A percentile compares a stretch with the other conserved stretches of the same genome.
Conservation (phyloP, 2,113 vertebrate species). For the Copsychus sechellarum region DNA sequence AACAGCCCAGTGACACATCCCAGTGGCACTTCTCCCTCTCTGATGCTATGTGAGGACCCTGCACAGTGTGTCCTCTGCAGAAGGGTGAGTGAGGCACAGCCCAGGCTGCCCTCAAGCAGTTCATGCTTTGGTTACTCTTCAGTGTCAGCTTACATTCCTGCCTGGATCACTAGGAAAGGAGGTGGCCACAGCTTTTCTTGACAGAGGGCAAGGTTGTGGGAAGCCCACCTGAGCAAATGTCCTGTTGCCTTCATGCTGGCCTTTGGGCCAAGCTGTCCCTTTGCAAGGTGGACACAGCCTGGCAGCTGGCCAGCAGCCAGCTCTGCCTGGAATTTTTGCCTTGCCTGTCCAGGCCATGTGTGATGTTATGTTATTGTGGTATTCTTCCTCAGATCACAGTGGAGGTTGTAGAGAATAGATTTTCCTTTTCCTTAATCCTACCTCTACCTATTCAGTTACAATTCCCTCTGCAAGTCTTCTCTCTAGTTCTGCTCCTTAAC, state of each 20-base stretch:
- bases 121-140: background rate
- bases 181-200: background rate
- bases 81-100: background rate
- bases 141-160: background rate
- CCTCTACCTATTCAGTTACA: background rate
- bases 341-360: background rate
- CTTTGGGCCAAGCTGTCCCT: background rate
- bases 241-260: accelerated
- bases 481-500: background rate
- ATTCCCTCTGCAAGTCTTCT: background rate
- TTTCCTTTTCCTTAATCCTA: background rate
- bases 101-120: background rate
- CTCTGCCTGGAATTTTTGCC: background rate
- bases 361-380: background rate
- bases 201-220: background rate
- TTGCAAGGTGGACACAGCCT: background rate
- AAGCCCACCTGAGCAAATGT: background rate
- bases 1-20: accelerated
- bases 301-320: background rate
- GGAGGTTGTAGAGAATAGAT: background rate
- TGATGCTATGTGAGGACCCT: background rate
- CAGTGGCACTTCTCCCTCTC: background rate
- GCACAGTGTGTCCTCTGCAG: background rate
- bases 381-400: background rate
- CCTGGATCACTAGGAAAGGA: background rate